Base-by-base conservation (phyloP, 2,113 vertebrate genomes). In the Candoia aspera region DNA sequence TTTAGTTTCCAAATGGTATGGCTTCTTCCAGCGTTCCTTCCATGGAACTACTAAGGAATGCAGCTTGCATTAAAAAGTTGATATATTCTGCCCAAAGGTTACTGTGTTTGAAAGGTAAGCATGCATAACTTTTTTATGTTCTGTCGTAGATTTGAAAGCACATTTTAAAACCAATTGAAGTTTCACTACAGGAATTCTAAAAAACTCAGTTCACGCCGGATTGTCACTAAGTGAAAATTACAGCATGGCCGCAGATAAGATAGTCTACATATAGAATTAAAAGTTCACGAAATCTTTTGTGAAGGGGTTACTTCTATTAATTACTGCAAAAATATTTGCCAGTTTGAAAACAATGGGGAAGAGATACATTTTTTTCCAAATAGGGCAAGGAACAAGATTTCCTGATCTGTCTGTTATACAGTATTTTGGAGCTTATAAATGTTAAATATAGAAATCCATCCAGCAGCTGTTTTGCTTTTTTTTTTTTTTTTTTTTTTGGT, bases 61-160 rank as follows among this genome's bases (percentile, higher is more conserved):
- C 29, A 24, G 11, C 23, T 2, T 85, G 49, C 37, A 42, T 33
- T 85, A 89, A 55, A 29, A 79, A 86, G 53, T 33, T 64, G 90
- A 5, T 17, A 21, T n/a, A 19, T 84, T 91, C 57, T 83, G 57
- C 33, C 58, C 58, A 49, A 46, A 84, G 37, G 26, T 88, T 37
- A 84, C 19, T 49, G 42, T 55, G 33, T 93, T 91, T 91, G 79
- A 57, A 60, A 33, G 86, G 92, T 93, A 91, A 93, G 79, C 85
- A 37, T 46, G 62, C 53, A 62, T 62, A 91, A 17, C 10, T 60
- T 87, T 21, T 42, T 59, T 59, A 62, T 23, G 12, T 87, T 42
- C 23, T 12, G 10, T n/a, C 55, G 15, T 3, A 13, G 29, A 8
- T 60, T 59, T 23, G 46, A 21, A 37, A 21, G 42, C 1, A 57